Evolutionary conservation across 2,888 invertebrate species (phyloP).

Genomic region (Loripinus fragilis): DNA sequence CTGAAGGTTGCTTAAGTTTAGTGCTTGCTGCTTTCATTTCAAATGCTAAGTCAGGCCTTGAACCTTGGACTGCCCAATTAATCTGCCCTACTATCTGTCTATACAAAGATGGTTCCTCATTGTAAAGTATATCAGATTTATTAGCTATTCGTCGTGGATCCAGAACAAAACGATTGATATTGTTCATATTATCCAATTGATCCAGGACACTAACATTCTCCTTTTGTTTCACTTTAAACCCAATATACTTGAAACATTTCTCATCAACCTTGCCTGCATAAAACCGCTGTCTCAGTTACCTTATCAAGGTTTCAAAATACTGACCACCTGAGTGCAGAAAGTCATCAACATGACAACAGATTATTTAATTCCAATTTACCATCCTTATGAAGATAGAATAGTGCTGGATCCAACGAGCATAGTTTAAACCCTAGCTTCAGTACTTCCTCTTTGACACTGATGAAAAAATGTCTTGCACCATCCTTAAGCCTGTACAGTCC

Average conservation of each 20-base stretch:
- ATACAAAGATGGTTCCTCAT: neutral
- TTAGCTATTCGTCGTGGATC: neutral
- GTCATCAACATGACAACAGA: slow-evolving; percentile 1
- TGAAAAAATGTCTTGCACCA: slow-evolving; percentile 2
- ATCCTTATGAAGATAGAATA: slow-evolving; percentile 7
- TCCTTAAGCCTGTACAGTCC: neutral
- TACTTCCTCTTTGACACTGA: slow-evolving; percentile 1
- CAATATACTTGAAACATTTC: neutral
- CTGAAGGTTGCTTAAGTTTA: neutral
- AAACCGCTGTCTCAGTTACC: neutral
- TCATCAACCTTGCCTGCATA: slow-evolving; percentile 12
- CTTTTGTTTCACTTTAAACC: neutral
- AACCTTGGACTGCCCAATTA: slow-evolving; percentile 39
- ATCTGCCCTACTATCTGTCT: slow-evolving; percentile 21
- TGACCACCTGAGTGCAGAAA: neutral
- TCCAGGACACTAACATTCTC: neutral
- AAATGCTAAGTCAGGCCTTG: slow-evolving; percentile 38
- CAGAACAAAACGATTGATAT: neutral
- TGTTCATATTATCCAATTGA: neutral
- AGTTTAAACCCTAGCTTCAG: neutral
- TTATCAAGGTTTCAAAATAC: neutral
- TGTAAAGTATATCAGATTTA: neutral
- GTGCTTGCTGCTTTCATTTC: slow-evolving; percentile 16
- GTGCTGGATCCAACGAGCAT: neutral
- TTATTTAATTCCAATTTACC: neutral